Evolutionary conservation across 2,113 vertebrate genomes (phyloP).

Genomic region (Halcyon senegalensis): DNA sequence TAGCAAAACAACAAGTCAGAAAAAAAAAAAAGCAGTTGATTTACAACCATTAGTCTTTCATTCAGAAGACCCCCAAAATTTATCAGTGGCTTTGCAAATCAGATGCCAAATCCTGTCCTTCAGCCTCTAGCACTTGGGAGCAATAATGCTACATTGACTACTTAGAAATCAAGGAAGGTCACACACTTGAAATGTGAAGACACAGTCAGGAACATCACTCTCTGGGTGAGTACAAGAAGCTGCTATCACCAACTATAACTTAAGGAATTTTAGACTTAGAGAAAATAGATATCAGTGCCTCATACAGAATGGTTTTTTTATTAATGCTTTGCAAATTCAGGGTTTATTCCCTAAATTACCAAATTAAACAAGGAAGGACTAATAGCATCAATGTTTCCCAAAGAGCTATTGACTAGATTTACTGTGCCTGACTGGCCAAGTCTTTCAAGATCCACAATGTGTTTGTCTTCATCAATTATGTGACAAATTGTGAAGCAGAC

Average conservation of each 20-base stretch:
- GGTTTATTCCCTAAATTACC: neutral
- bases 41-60: neutral
- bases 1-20: neutral
- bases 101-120: neutral
- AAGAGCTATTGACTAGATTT: neutral
- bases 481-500: neutral
- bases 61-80: neutral
- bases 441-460: neutral
- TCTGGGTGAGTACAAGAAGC: neutral
- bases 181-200: neutral
- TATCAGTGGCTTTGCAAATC: neutral
- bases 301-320: neutral
- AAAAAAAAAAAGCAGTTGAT: neutral
- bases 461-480: neutral
- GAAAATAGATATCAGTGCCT: neutral
- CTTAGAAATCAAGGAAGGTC: neutral
- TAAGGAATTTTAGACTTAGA: neutral
- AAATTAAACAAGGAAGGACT: neutral
- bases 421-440: neutral
- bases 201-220: neutral
- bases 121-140: neutral
- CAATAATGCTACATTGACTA: fast-evolving
- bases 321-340: neutral
- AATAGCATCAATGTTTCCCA: neutral
- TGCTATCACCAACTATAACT: neutral